Percentiles rank a stretch among this genome's conserved stretches.
These are phyloP conservation scores for Pangasius mekongensis DNA, from an alignment of 2,797 vertebrate species.

Conservation along the genomic window DNA sequence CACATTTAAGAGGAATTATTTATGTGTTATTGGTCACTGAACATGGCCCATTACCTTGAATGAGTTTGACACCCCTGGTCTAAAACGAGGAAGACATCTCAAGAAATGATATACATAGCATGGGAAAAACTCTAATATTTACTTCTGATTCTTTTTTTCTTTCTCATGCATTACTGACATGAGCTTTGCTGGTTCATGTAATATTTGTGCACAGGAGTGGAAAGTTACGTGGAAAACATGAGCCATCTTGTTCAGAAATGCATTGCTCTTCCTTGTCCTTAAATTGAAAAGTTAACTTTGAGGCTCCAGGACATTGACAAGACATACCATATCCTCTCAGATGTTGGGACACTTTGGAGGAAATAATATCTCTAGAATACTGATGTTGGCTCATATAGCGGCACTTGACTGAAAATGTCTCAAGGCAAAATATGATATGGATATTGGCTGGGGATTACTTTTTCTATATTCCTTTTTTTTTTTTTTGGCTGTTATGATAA, in stretches of 20 bases:
- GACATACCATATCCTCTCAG: not conserved
- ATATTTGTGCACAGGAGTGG: slow-evolving; percentile 7
- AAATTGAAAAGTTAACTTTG: slow-evolving; percentile 7
- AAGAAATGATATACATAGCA: not conserved
- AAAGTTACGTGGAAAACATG: not conserved
- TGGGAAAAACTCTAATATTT: not conserved
- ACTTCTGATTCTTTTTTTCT: not conserved
- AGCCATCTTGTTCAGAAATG: slow-evolving; percentile 11
- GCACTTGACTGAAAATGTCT: not conserved
- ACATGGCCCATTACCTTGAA: not conserved
- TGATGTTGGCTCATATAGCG: not conserved
- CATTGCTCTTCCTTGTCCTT: slow-evolving; percentile 26
- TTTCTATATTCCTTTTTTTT: not conserved
- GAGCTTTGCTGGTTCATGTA: not conserved
- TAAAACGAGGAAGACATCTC: not conserved
- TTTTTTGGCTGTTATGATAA: not conserved
- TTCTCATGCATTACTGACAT: not conserved
- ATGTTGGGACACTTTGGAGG: slow-evolving; percentile 2
- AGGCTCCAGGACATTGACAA: slow-evolving; percentile 17
- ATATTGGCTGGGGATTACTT: not conserved
- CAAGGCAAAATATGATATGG: not conserved
- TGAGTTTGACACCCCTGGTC: not conserved
- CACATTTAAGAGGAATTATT: not conserved
- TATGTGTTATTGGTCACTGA: not conserved
- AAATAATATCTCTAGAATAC: not conserved